These are phyloP conservation scores for Holacanthus passer DNA, from an alignment of 2,113 vertebrate species.

Conservation along the genomic window DNA sequence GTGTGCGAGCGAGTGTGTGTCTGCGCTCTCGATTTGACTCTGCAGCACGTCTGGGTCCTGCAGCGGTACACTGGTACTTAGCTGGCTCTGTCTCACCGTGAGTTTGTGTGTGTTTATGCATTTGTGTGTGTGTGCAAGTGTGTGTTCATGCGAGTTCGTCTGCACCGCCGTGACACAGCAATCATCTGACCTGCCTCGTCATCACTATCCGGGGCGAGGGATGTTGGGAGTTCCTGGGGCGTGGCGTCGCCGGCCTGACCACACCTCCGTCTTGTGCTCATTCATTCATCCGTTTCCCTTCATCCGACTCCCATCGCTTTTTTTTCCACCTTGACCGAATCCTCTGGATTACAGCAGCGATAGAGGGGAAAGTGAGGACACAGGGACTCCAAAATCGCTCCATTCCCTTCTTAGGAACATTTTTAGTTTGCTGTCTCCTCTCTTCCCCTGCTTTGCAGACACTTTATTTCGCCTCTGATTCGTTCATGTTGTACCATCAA, in stretches of 20 bases:
- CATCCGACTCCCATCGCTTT: constrained; percentile 2
- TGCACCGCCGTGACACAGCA: constrained; percentile 89
- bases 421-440: not conserved
- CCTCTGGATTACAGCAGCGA: constrained; percentile 36
- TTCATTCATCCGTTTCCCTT: constrained; percentile 14
- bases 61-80: constrained; percentile 56
- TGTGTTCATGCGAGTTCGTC: constrained; percentile 44
- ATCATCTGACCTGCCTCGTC: constrained; percentile 91
- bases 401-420: not conserved
- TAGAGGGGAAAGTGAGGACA: not conserved
- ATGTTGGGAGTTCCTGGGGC: constrained; percentile 77
- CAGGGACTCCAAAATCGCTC: not conserved
- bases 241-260: constrained; percentile 77
- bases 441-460: not conserved
- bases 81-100: constrained; percentile 46
- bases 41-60: constrained; percentile 76
- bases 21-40: constrained; percentile 69
- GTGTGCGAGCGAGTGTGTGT: constrained; percentile 42
- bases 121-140: constrained; percentile 7
- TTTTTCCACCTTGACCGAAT: constrained; percentile 11
- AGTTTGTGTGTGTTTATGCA: constrained; percentile 52
- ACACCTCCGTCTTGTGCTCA: constrained; percentile 70
- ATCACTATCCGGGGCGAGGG: constrained; percentile 81
- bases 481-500: not conserved
- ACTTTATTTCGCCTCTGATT: not conserved